Base-by-base conservation (phyloP, 2,113 vertebrate species). In the Motacilla alba region DNA sequence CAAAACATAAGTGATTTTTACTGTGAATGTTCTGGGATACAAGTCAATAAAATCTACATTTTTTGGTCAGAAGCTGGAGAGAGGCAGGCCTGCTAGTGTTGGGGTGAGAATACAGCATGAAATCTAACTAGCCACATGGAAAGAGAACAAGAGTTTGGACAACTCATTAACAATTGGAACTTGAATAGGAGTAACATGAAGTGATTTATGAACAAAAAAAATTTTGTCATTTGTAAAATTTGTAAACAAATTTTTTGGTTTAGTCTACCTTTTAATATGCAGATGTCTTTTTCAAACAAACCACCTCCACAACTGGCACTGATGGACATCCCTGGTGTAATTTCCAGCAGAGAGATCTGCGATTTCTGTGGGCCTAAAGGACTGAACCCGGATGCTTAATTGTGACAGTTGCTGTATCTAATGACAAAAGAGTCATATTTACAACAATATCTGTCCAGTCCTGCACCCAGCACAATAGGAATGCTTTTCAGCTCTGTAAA, bases 1-100 rank as follows among this genome's bases (percentile, higher is more conserved):
- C 16, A 64, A 44, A 47, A 3, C 1, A n/a, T 59, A 68, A 30
- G 9, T 39, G 10, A 16, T 43, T 33, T 39, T 50, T 75, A 17
- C 8, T 59, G 12, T 50, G 21, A n/a, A 1, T 59, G 5, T 33
- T 31, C 19, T 60, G 35, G 4, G 15, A 43, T 24, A 21, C 2
- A 82, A 72, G 11, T 28, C 23, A 39, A 16, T n/a, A 58, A 69
- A 92, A 35, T 47, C 27, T 43, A 2, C 13, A 28, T 10, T 1
- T 69, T 87, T 70, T 60, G 4, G 11, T 63, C 23, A 60, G 31
- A 7, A 85, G 44, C 10, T 14, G 31, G 35, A 83, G 10, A 7
- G 27, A 76, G 16, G 8, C 13, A 39, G 2, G 2, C 3, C 11
- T 0, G 0, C 3, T 31, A 22, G 22, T 3, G n/a, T 0, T 8